A percentile compares a stretch with the other conserved stretches of the same genome.
Conservation (phyloP, 1,140 invertebrate species). For the Bombus pascuorum region DNA sequence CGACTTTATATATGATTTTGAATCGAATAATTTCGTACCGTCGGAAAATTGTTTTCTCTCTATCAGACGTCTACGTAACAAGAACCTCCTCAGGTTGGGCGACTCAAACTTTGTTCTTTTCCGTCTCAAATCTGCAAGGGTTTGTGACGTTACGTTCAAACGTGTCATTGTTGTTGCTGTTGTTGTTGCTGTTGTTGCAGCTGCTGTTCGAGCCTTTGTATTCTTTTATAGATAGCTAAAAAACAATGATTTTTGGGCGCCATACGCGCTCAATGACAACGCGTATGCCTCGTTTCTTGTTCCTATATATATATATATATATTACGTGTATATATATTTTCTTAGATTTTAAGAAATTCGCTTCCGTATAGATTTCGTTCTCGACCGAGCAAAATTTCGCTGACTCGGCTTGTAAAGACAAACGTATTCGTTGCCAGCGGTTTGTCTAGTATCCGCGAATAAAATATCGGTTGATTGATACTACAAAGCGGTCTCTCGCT, state of each 20-base stretch:
- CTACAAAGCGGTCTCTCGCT: background rate
- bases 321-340: background rate
- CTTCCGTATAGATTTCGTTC: background rate
- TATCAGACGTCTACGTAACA: slow-evolving; percentile 74
- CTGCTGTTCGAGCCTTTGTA: background rate
- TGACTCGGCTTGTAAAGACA: background rate
- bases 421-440: background rate
- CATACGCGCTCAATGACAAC: background rate
- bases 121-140: slow-evolving; percentile 77
- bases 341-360: background rate
- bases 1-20: slow-evolving; percentile 51
- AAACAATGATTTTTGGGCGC: slow-evolving; percentile 17
- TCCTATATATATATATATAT: background rate
- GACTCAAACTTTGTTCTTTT: slow-evolving; percentile 80
- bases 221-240: slow-evolving; percentile 31
- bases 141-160: slow-evolving; percentile 63
- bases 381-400: background rate
- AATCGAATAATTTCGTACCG: slow-evolving; percentile 72
- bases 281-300: slow-evolving; percentile 15
- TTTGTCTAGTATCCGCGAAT: background rate
- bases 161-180: background rate
- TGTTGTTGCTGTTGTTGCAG: background rate
- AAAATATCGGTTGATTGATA: too few species aligned
- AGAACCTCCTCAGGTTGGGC: slow-evolving; percentile 73
- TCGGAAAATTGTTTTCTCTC: slow-evolving; percentile 76